Evolutionary conservation across 2,113 vertebrate species (phyloP).

Genomic region (Heterocephalus glaber): DNA sequence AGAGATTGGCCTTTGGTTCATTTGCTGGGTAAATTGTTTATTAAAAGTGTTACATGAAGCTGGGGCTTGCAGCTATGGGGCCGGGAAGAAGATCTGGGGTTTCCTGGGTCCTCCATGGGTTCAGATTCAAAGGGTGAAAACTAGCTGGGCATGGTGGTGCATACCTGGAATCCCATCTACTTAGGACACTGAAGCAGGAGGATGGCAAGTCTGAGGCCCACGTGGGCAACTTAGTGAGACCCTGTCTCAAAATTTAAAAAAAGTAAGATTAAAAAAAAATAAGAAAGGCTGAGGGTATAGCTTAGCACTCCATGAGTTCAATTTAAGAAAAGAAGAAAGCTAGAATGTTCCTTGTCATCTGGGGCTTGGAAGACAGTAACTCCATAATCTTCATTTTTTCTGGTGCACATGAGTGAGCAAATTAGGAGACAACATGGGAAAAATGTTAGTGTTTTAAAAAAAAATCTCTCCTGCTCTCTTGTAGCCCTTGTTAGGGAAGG

Average conservation of each 20-base stretch:
- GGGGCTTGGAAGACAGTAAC: neutral
- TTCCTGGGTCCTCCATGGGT: neutral
- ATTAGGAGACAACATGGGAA: conserved; percentile 7
- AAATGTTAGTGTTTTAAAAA: neutral
- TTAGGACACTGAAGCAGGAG: neutral
- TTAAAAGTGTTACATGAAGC: neutral
- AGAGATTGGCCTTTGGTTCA: neutral
- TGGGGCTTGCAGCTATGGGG: neutral
- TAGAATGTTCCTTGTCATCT: neutral
- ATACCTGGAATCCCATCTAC: neutral
- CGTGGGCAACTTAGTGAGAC: neutral
- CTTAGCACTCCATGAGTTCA: neutral
- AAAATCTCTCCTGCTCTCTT: neutral
- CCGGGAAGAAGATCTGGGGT: neutral
- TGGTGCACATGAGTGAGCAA: neutral
- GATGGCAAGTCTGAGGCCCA: neutral
- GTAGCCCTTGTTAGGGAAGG: neutral
- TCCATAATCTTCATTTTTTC: neutral
- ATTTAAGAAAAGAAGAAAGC: neutral
- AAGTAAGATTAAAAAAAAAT: too few relatives aligned
- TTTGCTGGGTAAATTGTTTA: neutral
- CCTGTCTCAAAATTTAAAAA: neutral
- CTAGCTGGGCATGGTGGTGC: neutral
- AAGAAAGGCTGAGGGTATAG: neutral
- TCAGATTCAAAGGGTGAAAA: neutral